Conservation (phyloP, 2,797 vertebrate species). For the Bovichtus variegatus region DNA sequence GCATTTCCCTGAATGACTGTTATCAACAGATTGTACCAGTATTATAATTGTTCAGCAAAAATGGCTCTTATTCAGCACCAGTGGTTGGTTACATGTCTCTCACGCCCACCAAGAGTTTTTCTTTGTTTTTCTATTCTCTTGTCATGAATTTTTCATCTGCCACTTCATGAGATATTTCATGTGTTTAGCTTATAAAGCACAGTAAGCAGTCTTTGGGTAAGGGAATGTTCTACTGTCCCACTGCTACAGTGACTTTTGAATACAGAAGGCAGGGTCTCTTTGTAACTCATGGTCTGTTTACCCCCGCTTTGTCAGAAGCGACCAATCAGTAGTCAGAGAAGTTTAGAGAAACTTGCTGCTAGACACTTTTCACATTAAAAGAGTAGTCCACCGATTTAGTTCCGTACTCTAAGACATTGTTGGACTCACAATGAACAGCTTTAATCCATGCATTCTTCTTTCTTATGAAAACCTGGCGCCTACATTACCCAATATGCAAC, state of each 20-base stretch:
- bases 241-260: constrained; percentile 18
- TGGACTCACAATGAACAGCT: background rate
- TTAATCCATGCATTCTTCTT: background rate
- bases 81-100: constrained; percentile 40
- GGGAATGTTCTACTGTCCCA: constrained; percentile 21
- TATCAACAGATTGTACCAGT: constrained; percentile 46
- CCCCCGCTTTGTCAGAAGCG: background rate
- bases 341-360: background rate
- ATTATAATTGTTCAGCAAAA: constrained; percentile 18
- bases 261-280: background rate
- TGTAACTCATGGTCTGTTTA: background rate
- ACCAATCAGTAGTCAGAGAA: background rate
- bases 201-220: constrained; percentile 48
- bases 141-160: constrained; percentile 78
- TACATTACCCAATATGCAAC: background rate
- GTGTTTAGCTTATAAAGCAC: constrained; percentile 47
- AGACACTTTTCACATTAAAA: background rate
- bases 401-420: background rate
- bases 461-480: background rate
- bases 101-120: constrained; percentile 49
- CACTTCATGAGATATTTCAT: constrained; percentile 59
- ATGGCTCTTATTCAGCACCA: constrained; percentile 44
- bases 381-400: background rate
- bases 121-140: constrained; percentile 68
- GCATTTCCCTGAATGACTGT: constrained; percentile 39